Base-by-base conservation (phyloP, 2,797 vertebrate genomes). In the Sebastes dallii region DNA sequence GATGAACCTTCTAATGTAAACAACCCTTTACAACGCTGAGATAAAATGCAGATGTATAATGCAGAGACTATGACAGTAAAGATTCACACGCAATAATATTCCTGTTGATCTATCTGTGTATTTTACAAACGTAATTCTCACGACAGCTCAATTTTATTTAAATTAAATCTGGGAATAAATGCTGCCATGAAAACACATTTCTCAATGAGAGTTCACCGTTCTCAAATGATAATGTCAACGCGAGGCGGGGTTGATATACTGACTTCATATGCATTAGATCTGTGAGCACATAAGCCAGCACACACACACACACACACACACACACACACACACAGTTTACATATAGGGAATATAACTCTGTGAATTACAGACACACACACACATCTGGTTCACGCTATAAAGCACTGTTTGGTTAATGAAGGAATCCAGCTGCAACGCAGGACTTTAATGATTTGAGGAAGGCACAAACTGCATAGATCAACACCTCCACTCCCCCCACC, bases 171-270 rank as follows among this genome's bases (percentile, higher is more conserved):
- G 52, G 3, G 36, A 66, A 56, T 62, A 61, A 56, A 80, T 22
- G 74, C 70, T 59, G 76, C 54, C 24, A 54, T 32, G 12, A 80
- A 68, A 77, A 61, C 60, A 70, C n/a, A 72, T 77, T 68, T 56
- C n/a, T 75, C 69, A 78, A 18, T 14, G 10, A 32, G 46, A 18
- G 39, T 54, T 80, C 14, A 34, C 24, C 12, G 30, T 79, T 67
- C 25, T 72, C n/a, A 30, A 34, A 65, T 65, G 36, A 60, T 64
- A 54, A 34, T 10, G 59, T 20, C 1, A 18, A 5, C 2, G 3
- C 6, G 4, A 18, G 14, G 58, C 30, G 25, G 52, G 32, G 36
- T 27, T 75, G 58, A 80, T 80, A 22, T 55, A 68, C 36, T 18
- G 77, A 76, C 39, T 72, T 70, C 46, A 75, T 83, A 36, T 56